Base-by-base conservation (phyloP, 2,113 vertebrate genomes). In the Bubalus kerabau region DNA sequence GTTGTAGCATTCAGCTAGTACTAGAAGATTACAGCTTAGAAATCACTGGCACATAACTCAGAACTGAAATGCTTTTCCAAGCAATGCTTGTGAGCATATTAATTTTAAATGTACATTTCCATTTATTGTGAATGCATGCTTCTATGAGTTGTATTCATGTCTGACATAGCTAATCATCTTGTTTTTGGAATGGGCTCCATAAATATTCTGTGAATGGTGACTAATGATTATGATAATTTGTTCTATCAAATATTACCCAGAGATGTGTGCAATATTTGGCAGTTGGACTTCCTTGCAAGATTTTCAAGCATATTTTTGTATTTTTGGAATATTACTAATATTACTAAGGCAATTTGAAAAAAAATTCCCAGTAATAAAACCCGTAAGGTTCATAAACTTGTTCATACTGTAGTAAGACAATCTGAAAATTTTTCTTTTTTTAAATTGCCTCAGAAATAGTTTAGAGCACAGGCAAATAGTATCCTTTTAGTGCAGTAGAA, bases 171-270 rank as follows among this genome's bases (percentile, higher is more conserved):
- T 86, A 91, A 92, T 86, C 32, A 92, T 92, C 90, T 96, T 85
- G 80, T 85, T 95, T 97, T 89, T 82, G 64, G 28, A 90, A 81
- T 80, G 2, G 56, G 19, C 28, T 78, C 26, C 17, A 21, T 91
- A 62, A 88, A 87, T 82, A 71, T 60, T 67, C 26, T 74, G 5
- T 85, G 32, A 23, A 90, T 92, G 19, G 76, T 90, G 62, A 85
- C 52, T 90, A 52, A 84, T 82, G 48, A 83, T 90, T 96, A 74
- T 87, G 24, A 78, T 87, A 50, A 96, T 97, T 83, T 96, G 16
- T 74, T 86, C 81, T 95, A 83, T 87, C 24, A 94, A 62, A 80
- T 67, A 92, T 87, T 89, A 87, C 40, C 23, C 71, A 94, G 71
- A 90, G 3, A 74, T 89, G 0, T 90, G 17, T 94, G 57, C 21